These are phyloP conservation scores for Eristalis tenax DNA, from an alignment of 2,888 invertebrate genomes.

Conservation along the genomic window DNA sequence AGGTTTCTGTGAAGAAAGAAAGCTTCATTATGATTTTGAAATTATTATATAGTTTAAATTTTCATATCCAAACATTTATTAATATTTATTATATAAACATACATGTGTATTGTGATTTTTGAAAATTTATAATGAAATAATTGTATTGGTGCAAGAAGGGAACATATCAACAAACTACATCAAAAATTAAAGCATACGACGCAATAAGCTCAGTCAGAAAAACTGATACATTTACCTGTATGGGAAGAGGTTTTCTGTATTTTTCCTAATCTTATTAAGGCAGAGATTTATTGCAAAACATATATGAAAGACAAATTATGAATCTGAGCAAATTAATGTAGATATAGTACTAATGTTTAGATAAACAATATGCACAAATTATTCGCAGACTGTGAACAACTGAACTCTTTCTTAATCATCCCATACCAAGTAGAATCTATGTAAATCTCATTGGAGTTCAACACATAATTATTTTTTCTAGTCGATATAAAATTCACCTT, in stretches of 20 bases:
- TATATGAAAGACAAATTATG: background rate
- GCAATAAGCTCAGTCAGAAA: slow-evolving; percentile 29
- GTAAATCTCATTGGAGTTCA: background rate
- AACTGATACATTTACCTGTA: slow-evolving; percentile 19
- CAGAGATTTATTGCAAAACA: background rate
- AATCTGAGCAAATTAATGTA: background rate
- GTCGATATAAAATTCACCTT: slow-evolving; percentile 29
- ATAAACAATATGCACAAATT: background rate
- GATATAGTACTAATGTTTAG: background rate
- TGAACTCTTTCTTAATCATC: background rate
- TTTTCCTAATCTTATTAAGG: background rate
- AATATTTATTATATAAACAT: background rate
- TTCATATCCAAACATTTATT: background rate
- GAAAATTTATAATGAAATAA: slow-evolving; percentile 65
- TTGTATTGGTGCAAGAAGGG: slow-evolving; percentile 51
- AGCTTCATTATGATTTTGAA: background rate
- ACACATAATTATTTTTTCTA: background rate
- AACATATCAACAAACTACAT: slow-evolving; percentile 20
- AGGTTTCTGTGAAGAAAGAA: slow-evolving; percentile 87
- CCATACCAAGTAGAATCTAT: background rate
- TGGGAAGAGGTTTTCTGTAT: background rate
- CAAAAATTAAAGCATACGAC: slow-evolving; percentile 43
- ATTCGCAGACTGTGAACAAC: background rate
- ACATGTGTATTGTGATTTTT: slow-evolving; percentile 24
- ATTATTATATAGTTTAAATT: background rate